Conservation (phyloP, 2,888 invertebrate genomes). For the Urechis unicinctus region DNA sequence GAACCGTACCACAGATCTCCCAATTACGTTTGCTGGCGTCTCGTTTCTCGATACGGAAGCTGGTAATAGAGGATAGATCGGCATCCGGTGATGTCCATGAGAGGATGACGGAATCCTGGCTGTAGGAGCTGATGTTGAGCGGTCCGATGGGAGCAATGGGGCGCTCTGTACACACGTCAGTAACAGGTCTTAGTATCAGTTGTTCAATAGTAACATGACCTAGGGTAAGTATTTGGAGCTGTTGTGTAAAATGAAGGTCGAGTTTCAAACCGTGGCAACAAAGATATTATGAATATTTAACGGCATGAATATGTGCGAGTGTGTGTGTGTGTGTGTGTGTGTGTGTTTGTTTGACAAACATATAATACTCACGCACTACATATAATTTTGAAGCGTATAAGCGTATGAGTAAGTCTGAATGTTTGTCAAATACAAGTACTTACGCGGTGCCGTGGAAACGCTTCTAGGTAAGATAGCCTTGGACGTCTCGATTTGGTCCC, state of each 20-base stretch:
- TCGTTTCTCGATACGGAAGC: conserved; percentile 29
- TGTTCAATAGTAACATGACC: neutral
- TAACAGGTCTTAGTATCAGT: neutral
- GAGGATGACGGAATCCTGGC: conserved; percentile 69
- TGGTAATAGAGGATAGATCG: conserved; percentile 22
- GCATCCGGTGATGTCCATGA: conserved; percentile 71
- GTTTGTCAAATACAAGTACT: no score
- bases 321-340: no score
- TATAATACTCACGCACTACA: no score
- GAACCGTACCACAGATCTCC: conserved; percentile 18
- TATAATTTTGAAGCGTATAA: no score
- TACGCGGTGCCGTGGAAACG: no score
- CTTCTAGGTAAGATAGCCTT: conserved; percentile 29
- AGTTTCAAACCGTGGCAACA: no score
- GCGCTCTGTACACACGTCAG: neutral
- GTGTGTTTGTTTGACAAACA: no score
- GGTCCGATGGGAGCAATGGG: conserved; percentile 14
- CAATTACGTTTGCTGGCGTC: conserved; percentile 14
- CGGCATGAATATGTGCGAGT: no score
- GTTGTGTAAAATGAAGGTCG: no score
- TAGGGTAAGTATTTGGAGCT: no score
- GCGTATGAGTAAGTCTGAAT: no score
- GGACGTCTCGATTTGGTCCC: conserved; percentile 58
- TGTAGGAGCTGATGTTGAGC: conserved; percentile 32
- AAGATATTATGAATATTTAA: no score